Evolutionary conservation across 2,888 invertebrate genomes (phyloP).

Genomic region (Volucella zonaria): DNA sequence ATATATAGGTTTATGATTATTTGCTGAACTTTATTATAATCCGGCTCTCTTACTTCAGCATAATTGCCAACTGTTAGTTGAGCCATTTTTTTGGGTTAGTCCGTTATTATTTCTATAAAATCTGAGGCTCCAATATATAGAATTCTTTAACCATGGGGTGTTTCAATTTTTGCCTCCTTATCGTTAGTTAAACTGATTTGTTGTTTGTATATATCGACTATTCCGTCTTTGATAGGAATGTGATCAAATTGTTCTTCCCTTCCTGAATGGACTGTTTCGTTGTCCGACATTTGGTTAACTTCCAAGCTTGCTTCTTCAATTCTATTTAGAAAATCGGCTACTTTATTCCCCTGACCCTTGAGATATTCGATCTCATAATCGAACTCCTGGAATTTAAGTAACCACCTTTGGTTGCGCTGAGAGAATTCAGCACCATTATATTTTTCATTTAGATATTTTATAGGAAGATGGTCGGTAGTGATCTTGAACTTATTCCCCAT

Average conservation of each 20-base stretch:
- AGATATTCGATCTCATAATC: slow-evolving; percentile 4
- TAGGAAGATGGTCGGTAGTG: not conserved
- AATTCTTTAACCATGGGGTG: no score
- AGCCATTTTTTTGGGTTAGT: no score
- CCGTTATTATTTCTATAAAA: no score
- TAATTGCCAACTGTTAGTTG: no score
- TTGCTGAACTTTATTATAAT: no score
- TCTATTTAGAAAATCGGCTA: no score
- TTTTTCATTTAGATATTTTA: not conserved
- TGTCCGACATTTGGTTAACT: slow-evolving; percentile 2
- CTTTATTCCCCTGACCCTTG: not conserved
- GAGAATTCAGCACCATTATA: slow-evolving; percentile 9
- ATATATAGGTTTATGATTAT: no score
- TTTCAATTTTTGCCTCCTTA: not conserved
- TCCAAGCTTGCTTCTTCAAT: slow-evolving; percentile 10
- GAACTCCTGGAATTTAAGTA: not conserved
- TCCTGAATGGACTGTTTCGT: slow-evolving; percentile 8
- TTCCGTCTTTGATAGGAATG: slow-evolving; percentile 7
- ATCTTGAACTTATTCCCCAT: no score
- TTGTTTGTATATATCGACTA: slow-evolving; percentile 1
- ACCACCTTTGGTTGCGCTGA: slow-evolving; percentile 8
- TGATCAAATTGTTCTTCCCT: slow-evolving; percentile 12
- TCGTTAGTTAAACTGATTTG: not conserved
- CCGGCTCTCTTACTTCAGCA: no score
- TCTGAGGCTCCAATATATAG: no score